Percentiles rank a stretch among this genome's conserved stretches.
Conservation (phyloP, 2,888 invertebrate species). For the Lycophotia porphyrea region DNA sequence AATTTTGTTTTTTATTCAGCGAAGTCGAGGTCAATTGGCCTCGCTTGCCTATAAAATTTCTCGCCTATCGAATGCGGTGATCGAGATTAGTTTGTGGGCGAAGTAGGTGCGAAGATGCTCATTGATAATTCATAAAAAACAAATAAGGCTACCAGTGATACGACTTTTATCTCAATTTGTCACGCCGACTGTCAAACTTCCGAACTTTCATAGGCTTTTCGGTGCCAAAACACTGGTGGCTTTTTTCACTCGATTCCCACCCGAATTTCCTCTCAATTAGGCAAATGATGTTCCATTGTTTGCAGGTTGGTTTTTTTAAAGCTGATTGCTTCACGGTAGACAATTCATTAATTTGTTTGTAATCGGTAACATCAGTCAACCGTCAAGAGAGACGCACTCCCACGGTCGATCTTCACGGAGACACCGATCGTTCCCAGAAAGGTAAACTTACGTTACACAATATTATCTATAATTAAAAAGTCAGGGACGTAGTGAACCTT, state of each 20-base stretch:
- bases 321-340: constrained; percentile 75
- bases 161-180: constrained; percentile 66
- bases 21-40: constrained; percentile 77
- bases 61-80: constrained; percentile 72
- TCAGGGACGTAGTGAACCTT: constrained; percentile 69
- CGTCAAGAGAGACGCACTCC: constrained; percentile 83
- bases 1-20: constrained; percentile 71
- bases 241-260: constrained; percentile 59
- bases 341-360: constrained; percentile 82
- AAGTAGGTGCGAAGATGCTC: constrained; percentile 73
- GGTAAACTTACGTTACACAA: constrained; percentile 75
- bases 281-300: constrained; percentile 73
- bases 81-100: constrained; percentile 72
- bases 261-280: constrained; percentile 72
- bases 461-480: constrained; percentile 76
- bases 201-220: constrained; percentile 58
- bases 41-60: constrained; percentile 77
- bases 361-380: constrained; percentile 88
- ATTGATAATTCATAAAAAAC: constrained; percentile 72
- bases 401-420: constrained; percentile 78
- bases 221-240: constrained; percentile 62
- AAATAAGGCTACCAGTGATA: constrained; percentile 66
- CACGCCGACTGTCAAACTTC: constrained; percentile 55
- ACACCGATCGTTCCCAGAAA: constrained; percentile 75
- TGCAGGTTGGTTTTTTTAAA: constrained; percentile 68